These are phyloP conservation scores for Calephelis virginiensis DNA, from an alignment of 1,140 invertebrate species.

Conservation along the genomic window DNA sequence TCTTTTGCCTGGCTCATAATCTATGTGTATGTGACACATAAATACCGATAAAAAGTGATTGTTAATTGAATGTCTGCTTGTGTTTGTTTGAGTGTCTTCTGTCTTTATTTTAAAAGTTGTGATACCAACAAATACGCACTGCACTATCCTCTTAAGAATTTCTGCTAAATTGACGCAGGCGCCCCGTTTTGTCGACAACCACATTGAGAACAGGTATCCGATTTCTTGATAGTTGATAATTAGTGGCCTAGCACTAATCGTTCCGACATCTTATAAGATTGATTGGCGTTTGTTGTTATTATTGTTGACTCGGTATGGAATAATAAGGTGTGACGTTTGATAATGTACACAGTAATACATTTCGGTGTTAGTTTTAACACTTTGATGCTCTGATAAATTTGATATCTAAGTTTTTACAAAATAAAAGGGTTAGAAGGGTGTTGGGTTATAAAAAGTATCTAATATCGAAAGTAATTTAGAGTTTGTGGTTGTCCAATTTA, in stretches of 20 bases:
- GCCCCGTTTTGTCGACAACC: conserved; percentile 22
- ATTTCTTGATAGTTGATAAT: conserved; percentile 23
- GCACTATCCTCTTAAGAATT: not conserved
- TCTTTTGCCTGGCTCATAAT: too few relatives aligned
- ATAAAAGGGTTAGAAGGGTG: too few relatives aligned
- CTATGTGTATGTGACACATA: too few relatives aligned
- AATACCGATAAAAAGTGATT: too few relatives aligned
- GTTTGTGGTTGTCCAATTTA: too few relatives aligned
- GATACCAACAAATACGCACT: not conserved
- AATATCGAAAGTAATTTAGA: too few relatives aligned
- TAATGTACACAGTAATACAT: not conserved
- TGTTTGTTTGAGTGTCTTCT: too few relatives aligned
- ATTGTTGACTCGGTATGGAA: conserved; percentile 18
- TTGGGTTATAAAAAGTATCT: too few relatives aligned
- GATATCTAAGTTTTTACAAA: not conserved
- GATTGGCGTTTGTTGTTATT: conserved; percentile 21
- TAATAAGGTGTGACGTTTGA: conserved; percentile 14
- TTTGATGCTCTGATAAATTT: not conserved
- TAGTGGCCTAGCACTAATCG: conserved; percentile 26
- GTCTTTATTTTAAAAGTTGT: too few relatives aligned
- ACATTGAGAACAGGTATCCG: conserved; percentile 21
- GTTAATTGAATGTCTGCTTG: too few relatives aligned
- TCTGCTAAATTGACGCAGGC: conserved; percentile 12
- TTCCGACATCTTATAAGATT: conserved; percentile 23
- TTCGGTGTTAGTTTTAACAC: conserved; percentile 16